Conservation (phyloP, 2,797 vertebrate species). For the Syncerus caffer region DNA sequence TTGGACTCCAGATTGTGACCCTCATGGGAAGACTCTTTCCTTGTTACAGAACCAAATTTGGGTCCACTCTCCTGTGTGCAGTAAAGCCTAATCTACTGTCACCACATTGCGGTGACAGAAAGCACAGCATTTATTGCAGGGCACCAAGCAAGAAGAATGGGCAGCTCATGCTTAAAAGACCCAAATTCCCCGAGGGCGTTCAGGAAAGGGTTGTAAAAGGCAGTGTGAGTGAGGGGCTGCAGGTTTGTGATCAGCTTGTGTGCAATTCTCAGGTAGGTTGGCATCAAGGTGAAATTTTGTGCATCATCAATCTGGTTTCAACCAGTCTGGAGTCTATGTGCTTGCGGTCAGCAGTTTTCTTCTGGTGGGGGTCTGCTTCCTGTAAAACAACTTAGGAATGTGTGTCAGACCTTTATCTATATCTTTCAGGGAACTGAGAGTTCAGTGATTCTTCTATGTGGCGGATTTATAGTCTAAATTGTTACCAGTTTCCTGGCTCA, state of each 20-base stretch:
- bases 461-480: background rate
- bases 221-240: background rate
- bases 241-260: background rate
- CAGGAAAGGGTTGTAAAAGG: background rate
- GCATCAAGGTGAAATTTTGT: background rate
- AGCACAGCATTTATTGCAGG: background rate
- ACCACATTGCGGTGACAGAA: background rate
- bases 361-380: background rate
- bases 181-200: background rate
- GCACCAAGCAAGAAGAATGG: background rate
- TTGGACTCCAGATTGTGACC: background rate
- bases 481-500: background rate
- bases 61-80: background rate
- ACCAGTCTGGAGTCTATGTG: background rate
- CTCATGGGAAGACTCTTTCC: background rate
- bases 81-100: background rate
- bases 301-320: background rate
- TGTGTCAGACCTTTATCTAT: background rate
- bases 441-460: background rate
- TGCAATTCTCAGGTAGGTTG: background rate
- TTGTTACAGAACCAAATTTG: background rate
- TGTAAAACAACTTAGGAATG: background rate
- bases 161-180: background rate
- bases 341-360: background rate
- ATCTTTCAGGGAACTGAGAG: background rate